Evolutionary conservation across 2,113 vertebrate genomes (phyloP).

Genomic region (Thunnus thynnus): DNA sequence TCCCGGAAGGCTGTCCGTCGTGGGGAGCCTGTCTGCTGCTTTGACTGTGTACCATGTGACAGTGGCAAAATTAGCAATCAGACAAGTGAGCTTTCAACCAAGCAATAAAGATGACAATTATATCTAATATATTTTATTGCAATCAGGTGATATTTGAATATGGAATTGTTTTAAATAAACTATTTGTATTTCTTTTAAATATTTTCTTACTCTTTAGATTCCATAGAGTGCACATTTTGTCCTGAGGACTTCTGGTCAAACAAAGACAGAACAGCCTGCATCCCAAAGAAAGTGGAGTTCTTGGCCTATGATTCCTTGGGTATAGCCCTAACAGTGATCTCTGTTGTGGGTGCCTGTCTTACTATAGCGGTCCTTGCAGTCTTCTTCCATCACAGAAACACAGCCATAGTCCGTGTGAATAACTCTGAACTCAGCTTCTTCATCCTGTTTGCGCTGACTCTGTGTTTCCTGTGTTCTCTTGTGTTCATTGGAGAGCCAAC

Average conservation of each 20-base stretch:
- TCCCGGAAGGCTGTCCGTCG: slow-evolving; percentile 83
- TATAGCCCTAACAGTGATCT: slow-evolving; percentile 64
- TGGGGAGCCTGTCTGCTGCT: slow-evolving; percentile 86
- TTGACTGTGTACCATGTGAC: slow-evolving; percentile 88
- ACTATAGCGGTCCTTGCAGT: slow-evolving; percentile 79
- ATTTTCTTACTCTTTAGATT: slow-evolving; percentile 55
- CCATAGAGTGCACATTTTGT: slow-evolving; percentile 70
- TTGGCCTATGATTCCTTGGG: too few species aligned
- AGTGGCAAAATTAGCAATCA: slow-evolving; percentile 85
- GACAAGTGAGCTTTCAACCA: slow-evolving; percentile 76
- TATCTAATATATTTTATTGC: background rate
- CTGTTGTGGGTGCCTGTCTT: slow-evolving; percentile 47
- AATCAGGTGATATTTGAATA: background rate
- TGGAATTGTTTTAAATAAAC: background rate
- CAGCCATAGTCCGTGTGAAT: slow-evolving; percentile 56
- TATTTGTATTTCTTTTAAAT: background rate
- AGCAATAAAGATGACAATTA: background rate
- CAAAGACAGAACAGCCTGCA: slow-evolving; percentile 57
- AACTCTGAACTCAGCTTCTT: slow-evolving; percentile 80
- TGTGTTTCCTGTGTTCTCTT: slow-evolving; percentile 81
- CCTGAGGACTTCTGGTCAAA: too few species aligned
- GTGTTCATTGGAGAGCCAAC: slow-evolving; percentile 79
- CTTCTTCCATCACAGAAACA: slow-evolving; percentile 56
- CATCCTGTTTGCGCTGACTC: slow-evolving; percentile 41
- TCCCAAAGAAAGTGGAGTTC: too few species aligned